Conservation (phyloP, 2,113 vertebrate genomes). For the Carettochelys insculpta region DNA sequence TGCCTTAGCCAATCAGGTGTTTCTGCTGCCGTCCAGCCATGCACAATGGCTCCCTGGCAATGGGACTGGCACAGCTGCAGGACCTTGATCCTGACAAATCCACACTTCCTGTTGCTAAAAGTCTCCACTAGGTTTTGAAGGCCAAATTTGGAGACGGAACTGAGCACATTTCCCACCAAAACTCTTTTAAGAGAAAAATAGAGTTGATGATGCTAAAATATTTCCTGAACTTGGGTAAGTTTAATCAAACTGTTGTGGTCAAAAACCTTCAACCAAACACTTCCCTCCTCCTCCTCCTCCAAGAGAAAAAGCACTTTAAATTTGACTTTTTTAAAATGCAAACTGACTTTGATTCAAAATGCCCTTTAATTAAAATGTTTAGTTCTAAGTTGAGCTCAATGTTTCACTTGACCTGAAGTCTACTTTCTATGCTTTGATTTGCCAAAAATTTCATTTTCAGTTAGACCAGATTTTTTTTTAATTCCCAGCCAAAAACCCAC, state of each 20-base stretch:
- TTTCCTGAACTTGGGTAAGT: background rate
- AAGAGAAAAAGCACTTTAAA: background rate
- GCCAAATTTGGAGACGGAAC: background rate
- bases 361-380: background rate
- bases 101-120: background rate
- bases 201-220: background rate
- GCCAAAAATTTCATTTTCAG: background rate
- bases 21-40: background rate
- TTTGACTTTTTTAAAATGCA: background rate
- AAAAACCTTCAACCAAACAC: background rate
- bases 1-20: background rate
- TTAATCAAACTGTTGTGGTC: background rate
- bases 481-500: background rate
- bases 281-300: no score
- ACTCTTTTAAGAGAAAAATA: background rate
- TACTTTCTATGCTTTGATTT: background rate
- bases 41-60: background rate
- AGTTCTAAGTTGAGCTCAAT: background rate
- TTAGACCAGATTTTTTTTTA: background rate
- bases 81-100: background rate
- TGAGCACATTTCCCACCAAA: background rate
- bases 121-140: background rate
- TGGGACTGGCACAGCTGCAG: background rate
- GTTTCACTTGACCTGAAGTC: background rate
- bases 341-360: background rate